Conservation (phyloP, 1,140 invertebrate species). For the Penaeus vannamei region DNA sequence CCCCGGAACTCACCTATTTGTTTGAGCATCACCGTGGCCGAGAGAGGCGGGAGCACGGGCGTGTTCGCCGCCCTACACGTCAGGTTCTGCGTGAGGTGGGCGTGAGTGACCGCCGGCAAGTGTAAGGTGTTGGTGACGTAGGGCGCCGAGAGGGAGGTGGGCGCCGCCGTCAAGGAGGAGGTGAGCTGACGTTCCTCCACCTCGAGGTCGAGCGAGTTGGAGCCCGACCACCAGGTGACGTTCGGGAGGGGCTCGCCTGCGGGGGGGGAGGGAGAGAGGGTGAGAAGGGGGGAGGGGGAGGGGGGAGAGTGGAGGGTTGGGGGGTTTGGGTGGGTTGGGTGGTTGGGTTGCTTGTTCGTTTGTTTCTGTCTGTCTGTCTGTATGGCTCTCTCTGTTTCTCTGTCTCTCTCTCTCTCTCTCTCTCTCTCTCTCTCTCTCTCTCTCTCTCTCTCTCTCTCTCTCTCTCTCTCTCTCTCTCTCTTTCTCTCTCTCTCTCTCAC, state of each 20-base stretch:
- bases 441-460: no score
- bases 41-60: slow-evolving; percentile 37
- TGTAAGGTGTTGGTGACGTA: slow-evolving; percentile 54
- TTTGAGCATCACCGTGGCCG: slow-evolving; percentile 11
- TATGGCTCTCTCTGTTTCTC: no score
- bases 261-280: neutral
- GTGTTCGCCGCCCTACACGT: slow-evolving; percentile 58
- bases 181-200: slow-evolving; percentile 34
- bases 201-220: slow-evolving; percentile 31
- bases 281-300: neutral
- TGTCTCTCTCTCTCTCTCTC: no score
- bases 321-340: no score
- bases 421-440: no score
- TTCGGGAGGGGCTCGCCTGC: slow-evolving; percentile 50
- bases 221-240: slow-evolving; percentile 62
- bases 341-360: no score
- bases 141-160: neutral
- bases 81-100: slow-evolving; percentile 43
- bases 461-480: no score
- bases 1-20: slow-evolving; percentile 32
- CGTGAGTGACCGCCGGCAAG: slow-evolving; percentile 27
- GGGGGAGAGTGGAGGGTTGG: no score
- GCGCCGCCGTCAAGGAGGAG: neutral
- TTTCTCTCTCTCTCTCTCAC: no score
- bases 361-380: no score